phyloP scores from a whole-genome alignment of 2,888 invertebrate genomes.

The Spodoptera littoralis region DNA sequence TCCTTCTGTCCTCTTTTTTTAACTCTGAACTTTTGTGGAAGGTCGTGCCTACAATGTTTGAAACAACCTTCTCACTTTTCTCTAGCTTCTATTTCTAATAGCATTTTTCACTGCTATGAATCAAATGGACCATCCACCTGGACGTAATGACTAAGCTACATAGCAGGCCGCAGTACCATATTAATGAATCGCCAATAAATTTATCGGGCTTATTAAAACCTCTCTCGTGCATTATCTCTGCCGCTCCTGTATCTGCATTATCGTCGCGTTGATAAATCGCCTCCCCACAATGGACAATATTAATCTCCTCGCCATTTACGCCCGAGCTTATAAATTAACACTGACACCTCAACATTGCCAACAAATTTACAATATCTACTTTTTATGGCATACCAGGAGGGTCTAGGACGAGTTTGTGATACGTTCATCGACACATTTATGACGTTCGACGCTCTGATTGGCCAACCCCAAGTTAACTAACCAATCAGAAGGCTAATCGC shows the following conservation, averaged over 20 bases:
- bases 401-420: conserved; percentile 3
- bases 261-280: conserved; percentile 45
- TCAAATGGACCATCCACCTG: no score
- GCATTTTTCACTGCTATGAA: no score
- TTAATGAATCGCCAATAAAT: conserved; percentile 26
- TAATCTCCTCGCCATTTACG: conserved; percentile 52
- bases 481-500: no score
- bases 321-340: conserved; percentile 48
- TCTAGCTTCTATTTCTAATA: no score
- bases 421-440: no score
- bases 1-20: no score
- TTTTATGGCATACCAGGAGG: conserved; percentile 37
- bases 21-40: no score
- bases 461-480: no score
- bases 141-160: no score
- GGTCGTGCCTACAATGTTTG: no score
- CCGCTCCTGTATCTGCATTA: conserved; percentile 33
- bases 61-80: no score
- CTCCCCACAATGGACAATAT: conserved; percentile 52
- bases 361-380: conserved; percentile 50
- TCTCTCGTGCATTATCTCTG: conserved; percentile 26
- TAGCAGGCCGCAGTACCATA: conserved; percentile 9
- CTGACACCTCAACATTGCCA: conserved; percentile 46
- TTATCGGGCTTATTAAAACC: conserved; percentile 34
- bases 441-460: no score